phyloP scores from a whole-genome alignment of 2,113 vertebrate genomes.

The Pygoscelis antarcticus region DNA sequence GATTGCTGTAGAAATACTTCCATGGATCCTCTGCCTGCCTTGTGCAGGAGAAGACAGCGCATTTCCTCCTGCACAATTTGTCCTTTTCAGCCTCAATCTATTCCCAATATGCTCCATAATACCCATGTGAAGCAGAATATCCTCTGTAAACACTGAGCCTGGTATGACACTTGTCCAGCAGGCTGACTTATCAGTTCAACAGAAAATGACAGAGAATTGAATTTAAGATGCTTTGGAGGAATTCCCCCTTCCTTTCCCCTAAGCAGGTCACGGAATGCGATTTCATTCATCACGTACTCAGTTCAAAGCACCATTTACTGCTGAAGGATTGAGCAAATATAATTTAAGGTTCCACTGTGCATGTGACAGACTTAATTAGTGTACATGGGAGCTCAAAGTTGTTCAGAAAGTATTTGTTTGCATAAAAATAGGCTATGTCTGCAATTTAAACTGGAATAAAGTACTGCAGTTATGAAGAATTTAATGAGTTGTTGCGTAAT shows the following conservation, averaged over 20 bases:
- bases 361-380: conserved; percentile 52
- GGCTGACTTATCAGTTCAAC: neutral
- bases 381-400: conserved; percentile 39
- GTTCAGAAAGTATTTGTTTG: conserved; percentile 55
- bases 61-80: neutral
- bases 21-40: neutral
- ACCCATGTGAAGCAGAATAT: neutral
- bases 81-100: rapidly evolving
- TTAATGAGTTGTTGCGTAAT: conserved; percentile 44
- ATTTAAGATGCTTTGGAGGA: neutral
- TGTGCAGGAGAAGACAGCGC: neutral
- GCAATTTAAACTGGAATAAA: conserved; percentile 28
- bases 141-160: neutral
- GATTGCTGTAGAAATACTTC: neutral
- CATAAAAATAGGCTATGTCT: conserved; percentile 36
- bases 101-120: rapidly evolving
- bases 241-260: neutral
- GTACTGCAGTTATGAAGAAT: neutral
- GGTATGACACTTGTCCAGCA: neutral
- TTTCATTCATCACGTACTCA: neutral
- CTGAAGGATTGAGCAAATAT: conserved; percentile 35
- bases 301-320: conserved; percentile 2
- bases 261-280: neutral
- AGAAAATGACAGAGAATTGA: neutral
- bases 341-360: conserved; percentile 49